A percentile compares a stretch with the other conserved stretches of the same genome.
Evolutionary conservation across 2,797 vertebrate genomes (phyloP).

Genomic region (Huso huso): DNA sequence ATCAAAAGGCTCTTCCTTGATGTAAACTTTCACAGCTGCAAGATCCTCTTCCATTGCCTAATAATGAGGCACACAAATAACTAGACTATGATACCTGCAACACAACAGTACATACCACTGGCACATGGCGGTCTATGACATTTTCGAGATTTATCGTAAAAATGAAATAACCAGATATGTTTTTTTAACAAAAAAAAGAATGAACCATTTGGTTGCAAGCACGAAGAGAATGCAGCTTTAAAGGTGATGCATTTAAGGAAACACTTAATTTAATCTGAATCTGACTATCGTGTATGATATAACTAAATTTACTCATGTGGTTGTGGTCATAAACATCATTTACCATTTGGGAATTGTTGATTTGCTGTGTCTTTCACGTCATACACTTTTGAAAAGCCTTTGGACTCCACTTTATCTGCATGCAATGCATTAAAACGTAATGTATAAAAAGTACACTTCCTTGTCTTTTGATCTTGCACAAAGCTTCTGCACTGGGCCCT

Average conservation of each 20-base stretch:
- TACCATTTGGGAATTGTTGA: no score
- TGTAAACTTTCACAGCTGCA: constrained; percentile 5
- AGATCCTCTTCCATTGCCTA: no score
- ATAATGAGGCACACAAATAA: no score
- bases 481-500: constrained; percentile 45
- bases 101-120: no score
- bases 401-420: constrained; percentile 37
- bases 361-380: constrained; percentile 36
- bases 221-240: no score
- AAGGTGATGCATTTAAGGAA: no score
- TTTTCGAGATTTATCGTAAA: no score
- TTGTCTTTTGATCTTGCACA: constrained; percentile 58
- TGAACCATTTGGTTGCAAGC: no score
- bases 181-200: no score
- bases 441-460: constrained; percentile 45
- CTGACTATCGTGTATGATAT: neutral
- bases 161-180: no score
- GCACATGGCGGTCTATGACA: no score
- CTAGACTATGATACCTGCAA: no score
- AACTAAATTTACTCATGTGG: neutral
- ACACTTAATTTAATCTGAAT: neutral
- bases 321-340: neutral
- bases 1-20: constrained; percentile 30
- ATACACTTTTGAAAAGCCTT: constrained; percentile 65
- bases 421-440: constrained; percentile 43